Base-by-base conservation (phyloP, 2,888 invertebrate species). In the Eristalinus aeneus region DNA sequence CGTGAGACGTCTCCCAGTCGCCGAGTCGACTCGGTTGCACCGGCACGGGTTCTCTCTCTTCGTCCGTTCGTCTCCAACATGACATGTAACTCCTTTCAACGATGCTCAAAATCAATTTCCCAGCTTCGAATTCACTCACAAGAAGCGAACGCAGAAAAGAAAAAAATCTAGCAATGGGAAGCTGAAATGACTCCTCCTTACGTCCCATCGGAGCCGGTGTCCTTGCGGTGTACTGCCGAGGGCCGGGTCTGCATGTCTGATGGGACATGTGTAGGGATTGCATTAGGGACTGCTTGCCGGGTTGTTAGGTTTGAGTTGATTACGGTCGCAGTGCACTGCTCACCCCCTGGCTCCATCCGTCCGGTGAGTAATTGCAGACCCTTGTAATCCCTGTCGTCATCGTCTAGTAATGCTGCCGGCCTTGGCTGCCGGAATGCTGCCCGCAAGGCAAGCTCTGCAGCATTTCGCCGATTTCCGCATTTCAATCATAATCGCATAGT, bases 81-180 rank as follows among this genome's bases (percentile, higher is more conserved):
- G 53, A 58, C 67, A 69, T 78, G 77, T 64, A 68, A 67, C 53
- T 39, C 8, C 10, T 60, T 71, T 61, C 71, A 72, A 75, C 75
- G 75, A 71, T 80, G 56, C 22, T 79, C 67, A 63, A 85, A 85
- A 80, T 85, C 84, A 80, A 85, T 85, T 85, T 80, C 72, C 73
- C 56, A 60, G 78, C 56, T 74, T 32, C 39, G 54, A 46, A 34
- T 63, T 61, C 11, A 32, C 34, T 69, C 22, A 16, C 53, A 61
- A 23, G 31, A 11, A 46, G 46, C 16, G 16, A 46, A 46, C 16
- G 8, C 8, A 16, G 8, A 46, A 1, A 71, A 12, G 36, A 16
- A 16, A 1, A 60, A 39, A 71, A 22, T 1, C 27, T 2, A n/a
- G 10, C 53, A 63, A 32, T 27, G 23, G 23, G 31, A 16, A 10